Evolutionary conservation across 2,888 invertebrate species (phyloP).

Genomic region (Cephus sareptanus): DNA sequence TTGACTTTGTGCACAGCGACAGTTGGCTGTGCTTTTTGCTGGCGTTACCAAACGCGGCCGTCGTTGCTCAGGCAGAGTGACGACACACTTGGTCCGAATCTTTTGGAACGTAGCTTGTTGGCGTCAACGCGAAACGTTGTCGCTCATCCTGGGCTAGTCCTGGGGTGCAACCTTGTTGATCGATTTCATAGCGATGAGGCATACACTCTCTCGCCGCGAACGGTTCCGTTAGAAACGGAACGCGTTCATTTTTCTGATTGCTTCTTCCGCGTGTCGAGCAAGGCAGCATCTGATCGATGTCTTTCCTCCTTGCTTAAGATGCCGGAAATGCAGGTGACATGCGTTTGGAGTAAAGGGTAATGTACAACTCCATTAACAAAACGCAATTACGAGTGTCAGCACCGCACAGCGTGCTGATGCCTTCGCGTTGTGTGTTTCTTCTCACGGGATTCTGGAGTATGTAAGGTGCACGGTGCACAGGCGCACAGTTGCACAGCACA

Average conservation of each 20-base stretch:
- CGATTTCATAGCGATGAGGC: constrained; percentile 1
- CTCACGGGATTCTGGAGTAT: background rate
- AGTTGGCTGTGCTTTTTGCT: constrained; percentile 37
- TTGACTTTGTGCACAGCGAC: constrained; percentile 52
- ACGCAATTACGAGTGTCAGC: background rate
- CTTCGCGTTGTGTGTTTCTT: background rate
- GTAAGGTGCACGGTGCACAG: background rate
- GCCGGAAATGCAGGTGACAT: background rate
- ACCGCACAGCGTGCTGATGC: background rate
- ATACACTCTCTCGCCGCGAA: background rate
- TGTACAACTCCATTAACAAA: background rate
- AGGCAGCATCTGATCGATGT: background rate
- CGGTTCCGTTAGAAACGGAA: background rate
- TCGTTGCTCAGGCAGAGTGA: constrained; percentile 19
- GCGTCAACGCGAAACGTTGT: constrained; percentile 56
- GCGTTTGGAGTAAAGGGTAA: background rate
- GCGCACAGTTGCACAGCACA: background rate
- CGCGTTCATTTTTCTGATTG: constrained; percentile 27
- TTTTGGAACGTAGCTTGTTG: constrained; percentile 56
- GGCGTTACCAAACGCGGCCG: constrained; percentile 36
- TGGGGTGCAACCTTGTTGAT: constrained; percentile 33
- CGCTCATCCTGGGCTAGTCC: constrained; percentile 40
- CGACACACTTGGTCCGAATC: constrained; percentile 23
- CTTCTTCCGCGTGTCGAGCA: background rate
- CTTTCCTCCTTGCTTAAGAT: background rate